phyloP scores from a whole-genome alignment of 2,797 vertebrate species.

The Phataginus tetradactyla region DNA sequence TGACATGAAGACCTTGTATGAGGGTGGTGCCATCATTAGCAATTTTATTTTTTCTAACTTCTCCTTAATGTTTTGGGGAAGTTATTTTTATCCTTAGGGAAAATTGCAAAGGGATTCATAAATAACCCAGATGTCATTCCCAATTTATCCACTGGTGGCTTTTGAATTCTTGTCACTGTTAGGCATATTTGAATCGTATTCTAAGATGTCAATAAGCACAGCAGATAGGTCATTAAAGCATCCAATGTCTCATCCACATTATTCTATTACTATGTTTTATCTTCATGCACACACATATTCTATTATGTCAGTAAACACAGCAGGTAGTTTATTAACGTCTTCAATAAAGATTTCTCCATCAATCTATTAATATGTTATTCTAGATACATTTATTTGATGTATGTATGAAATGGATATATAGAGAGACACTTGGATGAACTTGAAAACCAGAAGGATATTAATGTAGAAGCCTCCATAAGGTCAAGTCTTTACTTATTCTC shows the following conservation, averaged over 20 bases:
- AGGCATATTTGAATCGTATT: constrained; percentile 28
- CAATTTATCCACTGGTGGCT: background rate
- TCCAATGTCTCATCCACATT: background rate
- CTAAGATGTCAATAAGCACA: background rate
- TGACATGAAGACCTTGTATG: background rate
- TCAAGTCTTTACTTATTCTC: background rate
- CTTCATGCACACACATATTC: background rate
- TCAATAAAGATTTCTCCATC: background rate
- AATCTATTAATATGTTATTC: background rate
- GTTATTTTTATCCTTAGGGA: background rate
- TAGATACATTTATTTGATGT: background rate
- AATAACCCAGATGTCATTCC: background rate
- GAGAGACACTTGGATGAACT: background rate
- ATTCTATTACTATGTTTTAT: background rate
- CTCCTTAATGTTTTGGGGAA: background rate
- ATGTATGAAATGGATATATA: background rate
- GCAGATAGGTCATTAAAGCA: background rate
- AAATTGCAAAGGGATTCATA: constrained; percentile 4
- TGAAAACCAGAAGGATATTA: background rate
- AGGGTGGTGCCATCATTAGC: background rate
- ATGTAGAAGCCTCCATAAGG: background rate
- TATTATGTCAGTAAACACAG: background rate
- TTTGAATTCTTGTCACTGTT: background rate
- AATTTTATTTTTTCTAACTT: constrained; percentile 21
- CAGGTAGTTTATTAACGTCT: background rate